Conservation (phyloP, 2,113 vertebrate species). For the Desmodus rotundus region DNA sequence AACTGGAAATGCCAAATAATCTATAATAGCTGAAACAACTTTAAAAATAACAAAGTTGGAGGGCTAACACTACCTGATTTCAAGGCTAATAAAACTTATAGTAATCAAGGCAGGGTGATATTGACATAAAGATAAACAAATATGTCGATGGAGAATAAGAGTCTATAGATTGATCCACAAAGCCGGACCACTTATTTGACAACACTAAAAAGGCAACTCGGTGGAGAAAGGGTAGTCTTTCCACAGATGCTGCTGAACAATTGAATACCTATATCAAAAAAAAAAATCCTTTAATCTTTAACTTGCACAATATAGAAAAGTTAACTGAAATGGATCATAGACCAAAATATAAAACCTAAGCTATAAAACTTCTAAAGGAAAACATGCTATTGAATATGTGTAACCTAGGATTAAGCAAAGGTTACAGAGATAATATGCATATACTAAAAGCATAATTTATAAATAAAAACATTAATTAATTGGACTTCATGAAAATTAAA, state of each 20-base stretch:
- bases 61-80: background rate
- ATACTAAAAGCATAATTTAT: background rate
- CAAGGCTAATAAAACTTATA: background rate
- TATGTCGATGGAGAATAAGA: background rate
- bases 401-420: background rate
- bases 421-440: background rate
- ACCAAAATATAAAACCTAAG: background rate
- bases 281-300: background rate
- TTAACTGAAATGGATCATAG: background rate
- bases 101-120: background rate
- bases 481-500: slow-evolving; percentile 14
- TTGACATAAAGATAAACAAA: background rate
- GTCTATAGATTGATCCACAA: background rate
- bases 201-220: background rate
- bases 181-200: background rate
- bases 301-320: background rate
- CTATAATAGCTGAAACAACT: background rate
- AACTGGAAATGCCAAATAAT: background rate
- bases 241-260: background rate
- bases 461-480: background rate
- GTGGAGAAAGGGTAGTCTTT: background rate
- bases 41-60: background rate
- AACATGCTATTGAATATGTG: background rate
- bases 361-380: background rate
- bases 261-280: background rate